Base-by-base conservation (phyloP, 2,113 vertebrate genomes). In the Lamprologus lemairii region DNA sequence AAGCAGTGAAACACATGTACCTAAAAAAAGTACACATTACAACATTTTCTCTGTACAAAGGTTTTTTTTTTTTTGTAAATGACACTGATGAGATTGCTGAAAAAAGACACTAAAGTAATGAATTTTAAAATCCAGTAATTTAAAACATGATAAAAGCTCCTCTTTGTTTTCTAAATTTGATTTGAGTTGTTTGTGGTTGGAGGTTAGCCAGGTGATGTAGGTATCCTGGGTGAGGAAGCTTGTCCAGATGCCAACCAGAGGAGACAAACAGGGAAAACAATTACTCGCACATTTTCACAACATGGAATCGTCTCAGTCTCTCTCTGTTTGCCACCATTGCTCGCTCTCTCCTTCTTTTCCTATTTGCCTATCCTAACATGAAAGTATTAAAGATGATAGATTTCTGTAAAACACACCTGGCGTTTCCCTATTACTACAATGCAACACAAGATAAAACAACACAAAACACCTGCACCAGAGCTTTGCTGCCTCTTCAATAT, bases 401-500 rank as follows among this genome's bases (percentile, higher is more conserved):
- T 90, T 90, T 87, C 85, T 88, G 82, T 91, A 71, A 86, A 89
- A 89, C 87, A 87, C 89, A 90, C 88, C 90, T 87, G 82, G 54
- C 57, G 1, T 80, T 54, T 86, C 33, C 51, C 68, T 71, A 35
- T 82, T 13, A 60, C 71, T 17, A 55, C 49, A 90, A 82, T 73
- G 4, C 45, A 82, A 54, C 23, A 21, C 35, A 83, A 81, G 80
- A 51, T 47, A 68, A 53, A 37, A 45, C 37, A 81, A 84, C 82
- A 45, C 78, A 81, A 75, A 81, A 86, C 58, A 49, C 47, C 10
- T 14, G 17, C 78, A 81, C 23, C 65, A 49, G 73, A 57, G 51
- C 81, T 75, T 79, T 73, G 79, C 63, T 57, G 14, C 10, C 81
- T 85, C 57, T 89, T 94, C 51, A 94, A 91, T 94, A 93, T 93